phyloP scores from a whole-genome alignment of 37 sponge, comb jelly and placozoan genomes.

The Geodia barretti region DNA sequence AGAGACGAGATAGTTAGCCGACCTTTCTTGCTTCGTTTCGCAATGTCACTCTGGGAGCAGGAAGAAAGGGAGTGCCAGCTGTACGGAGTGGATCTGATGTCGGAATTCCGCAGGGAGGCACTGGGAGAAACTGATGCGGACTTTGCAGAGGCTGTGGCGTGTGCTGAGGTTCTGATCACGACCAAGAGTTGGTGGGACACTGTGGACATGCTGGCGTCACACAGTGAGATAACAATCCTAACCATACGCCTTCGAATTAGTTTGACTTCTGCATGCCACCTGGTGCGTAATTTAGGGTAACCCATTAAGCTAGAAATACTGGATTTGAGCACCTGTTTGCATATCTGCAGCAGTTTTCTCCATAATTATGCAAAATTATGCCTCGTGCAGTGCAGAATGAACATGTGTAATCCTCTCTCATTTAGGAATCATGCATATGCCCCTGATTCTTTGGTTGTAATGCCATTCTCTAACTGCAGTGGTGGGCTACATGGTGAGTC shows the following conservation, averaged over 20 bases:
- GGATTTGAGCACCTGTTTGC: no score
- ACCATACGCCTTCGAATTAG: no score
- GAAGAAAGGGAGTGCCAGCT: slow-evolving; percentile 68
- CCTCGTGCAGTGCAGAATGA: no score
- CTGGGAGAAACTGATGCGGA: slow-evolving; percentile 24
- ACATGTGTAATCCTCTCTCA: not conserved
- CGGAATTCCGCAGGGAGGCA: slow-evolving; percentile 1
- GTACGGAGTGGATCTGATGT: slow-evolving; percentile 45
- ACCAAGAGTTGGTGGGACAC: slow-evolving; percentile 88
- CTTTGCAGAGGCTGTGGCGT: slow-evolving; percentile 17
- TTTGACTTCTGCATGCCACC: no score
- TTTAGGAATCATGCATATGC: not conserved
- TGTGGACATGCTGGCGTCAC: slow-evolving; percentile 57
- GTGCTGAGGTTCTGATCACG: slow-evolving; percentile 30
- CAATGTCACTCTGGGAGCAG: slow-evolving; percentile 56
- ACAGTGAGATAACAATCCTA: slow-evolving; percentile 1
- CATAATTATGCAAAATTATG: no score
- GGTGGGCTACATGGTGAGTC: slow-evolving; percentile 61
- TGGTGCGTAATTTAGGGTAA: no score
- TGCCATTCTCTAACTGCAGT: no score
- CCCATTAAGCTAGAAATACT: no score
- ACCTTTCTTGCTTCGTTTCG: not conserved
- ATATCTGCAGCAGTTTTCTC: no score
- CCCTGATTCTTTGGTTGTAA: no score
- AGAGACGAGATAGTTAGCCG: not conserved